phyloP scores from a whole-genome alignment of 2,113 vertebrate species.

The Cyanoliseus patagonus region DNA sequence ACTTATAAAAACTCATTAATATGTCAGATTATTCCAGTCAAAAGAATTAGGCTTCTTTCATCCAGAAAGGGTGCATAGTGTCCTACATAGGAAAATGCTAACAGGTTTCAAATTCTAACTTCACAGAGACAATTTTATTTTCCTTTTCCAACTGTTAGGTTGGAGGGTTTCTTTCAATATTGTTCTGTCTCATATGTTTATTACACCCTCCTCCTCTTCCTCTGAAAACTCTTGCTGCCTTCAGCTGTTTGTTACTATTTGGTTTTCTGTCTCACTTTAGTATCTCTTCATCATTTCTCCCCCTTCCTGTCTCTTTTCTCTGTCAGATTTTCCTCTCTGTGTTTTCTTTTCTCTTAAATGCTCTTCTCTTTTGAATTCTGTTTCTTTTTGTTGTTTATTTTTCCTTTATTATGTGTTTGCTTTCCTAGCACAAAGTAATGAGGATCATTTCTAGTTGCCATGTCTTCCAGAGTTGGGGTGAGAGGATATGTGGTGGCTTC shows the following conservation, averaged over 20 bases:
- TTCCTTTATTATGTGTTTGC: rapidly evolving
- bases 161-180: background rate
- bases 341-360: background rate
- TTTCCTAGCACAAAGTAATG: background rate
- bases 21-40: background rate
- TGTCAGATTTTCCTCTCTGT: background rate
- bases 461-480: rapidly evolving
- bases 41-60: background rate
- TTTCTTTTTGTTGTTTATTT: background rate
- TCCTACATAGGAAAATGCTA: background rate
- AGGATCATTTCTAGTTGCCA: background rate
- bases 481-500: background rate
- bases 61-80: background rate
- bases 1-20: background rate
- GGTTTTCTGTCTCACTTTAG: background rate
- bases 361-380: background rate
- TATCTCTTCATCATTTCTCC: background rate
- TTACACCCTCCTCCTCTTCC: background rate
- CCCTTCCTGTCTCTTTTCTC: background rate
- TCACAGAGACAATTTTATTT: background rate
- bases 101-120: background rate
- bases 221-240: background rate
- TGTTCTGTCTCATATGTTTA: background rate
- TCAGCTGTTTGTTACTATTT: background rate
- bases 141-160: background rate